Percentiles rank a stretch among this genome's conserved stretches.
These are phyloP conservation scores for Oenanthe melanoleuca DNA, from an alignment of 2,113 vertebrate genomes.

Conservation along the genomic window DNA sequence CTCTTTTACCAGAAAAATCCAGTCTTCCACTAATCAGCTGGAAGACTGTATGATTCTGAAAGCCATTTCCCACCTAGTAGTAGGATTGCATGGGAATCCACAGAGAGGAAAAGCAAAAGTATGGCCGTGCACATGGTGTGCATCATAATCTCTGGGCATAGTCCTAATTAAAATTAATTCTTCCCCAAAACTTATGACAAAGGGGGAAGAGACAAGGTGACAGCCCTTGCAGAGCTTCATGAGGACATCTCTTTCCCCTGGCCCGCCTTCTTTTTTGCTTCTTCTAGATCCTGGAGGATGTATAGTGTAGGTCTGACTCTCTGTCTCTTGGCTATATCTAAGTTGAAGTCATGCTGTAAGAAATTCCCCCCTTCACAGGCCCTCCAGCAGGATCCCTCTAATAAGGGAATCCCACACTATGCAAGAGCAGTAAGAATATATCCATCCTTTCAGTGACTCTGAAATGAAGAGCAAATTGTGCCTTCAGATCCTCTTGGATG, in stretches of 20 bases:
- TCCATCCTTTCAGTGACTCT: neutral
- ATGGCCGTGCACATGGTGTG: neutral
- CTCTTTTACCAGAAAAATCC: neutral
- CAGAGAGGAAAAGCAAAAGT: neutral
- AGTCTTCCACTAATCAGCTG: neutral
- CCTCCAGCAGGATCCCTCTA: neutral
- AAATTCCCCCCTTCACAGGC: neutral
- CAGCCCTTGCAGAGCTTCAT: neutral
- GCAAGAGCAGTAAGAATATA: neutral
- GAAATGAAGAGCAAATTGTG: neutral
- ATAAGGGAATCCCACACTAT: neutral
- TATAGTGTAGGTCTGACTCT: neutral
- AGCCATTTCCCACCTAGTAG: neutral
- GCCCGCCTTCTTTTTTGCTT: neutral
- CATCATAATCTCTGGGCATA: neutral
- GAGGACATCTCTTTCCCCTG: neutral
- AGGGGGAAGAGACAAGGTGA: neutral
- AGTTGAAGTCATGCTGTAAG: neutral
- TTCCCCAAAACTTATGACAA: neutral
- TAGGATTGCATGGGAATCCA: neutral
- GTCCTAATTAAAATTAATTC: neutral
- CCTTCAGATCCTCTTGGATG: neutral
- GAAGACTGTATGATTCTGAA: neutral
- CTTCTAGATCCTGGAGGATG: neutral
- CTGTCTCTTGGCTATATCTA: rapidly evolving